Conservation (phyloP, 1,140 invertebrate genomes). For the Chironomus striatipennis region DNA sequence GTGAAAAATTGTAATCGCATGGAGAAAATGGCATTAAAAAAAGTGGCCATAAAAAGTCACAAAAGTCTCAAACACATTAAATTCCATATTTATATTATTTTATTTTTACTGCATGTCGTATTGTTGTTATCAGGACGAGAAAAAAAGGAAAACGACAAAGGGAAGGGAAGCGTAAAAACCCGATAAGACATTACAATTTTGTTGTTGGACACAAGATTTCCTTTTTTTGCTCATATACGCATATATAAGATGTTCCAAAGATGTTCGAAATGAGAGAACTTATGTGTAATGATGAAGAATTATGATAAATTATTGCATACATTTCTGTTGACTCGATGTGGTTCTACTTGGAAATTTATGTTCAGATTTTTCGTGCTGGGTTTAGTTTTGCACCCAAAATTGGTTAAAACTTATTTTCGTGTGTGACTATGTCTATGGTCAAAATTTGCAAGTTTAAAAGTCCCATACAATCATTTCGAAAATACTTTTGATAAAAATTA, state of each 20-base stretch:
- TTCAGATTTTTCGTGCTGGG: too few relatives aligned
- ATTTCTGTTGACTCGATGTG: background rate
- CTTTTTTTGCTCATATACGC: background rate
- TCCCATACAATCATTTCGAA: too few relatives aligned
- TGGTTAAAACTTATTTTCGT: too few relatives aligned
- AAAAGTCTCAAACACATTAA: background rate
- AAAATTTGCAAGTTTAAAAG: too few relatives aligned
- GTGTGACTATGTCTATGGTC: too few relatives aligned
- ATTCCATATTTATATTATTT: constrained; percentile 22
- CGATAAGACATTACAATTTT: constrained; percentile 11
- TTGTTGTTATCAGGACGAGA: background rate
- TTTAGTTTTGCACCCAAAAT: too few relatives aligned
- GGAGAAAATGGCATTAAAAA: constrained; percentile 10
- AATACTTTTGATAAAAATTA: too few relatives aligned
- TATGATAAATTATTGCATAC: background rate
- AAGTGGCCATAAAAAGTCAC: background rate
- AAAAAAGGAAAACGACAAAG: background rate
- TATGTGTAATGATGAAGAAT: constrained; percentile 10
- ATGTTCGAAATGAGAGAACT: background rate
- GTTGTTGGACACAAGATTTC: background rate
- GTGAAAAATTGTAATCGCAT: background rate
- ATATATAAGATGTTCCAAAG: background rate
- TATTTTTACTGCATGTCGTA: constrained; percentile 19
- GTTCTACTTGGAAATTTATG: too few relatives aligned
- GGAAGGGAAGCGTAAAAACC: background rate